phyloP scores from a whole-genome alignment of 2,797 vertebrate genomes.

The Philypnodon macrostomus region DNA sequence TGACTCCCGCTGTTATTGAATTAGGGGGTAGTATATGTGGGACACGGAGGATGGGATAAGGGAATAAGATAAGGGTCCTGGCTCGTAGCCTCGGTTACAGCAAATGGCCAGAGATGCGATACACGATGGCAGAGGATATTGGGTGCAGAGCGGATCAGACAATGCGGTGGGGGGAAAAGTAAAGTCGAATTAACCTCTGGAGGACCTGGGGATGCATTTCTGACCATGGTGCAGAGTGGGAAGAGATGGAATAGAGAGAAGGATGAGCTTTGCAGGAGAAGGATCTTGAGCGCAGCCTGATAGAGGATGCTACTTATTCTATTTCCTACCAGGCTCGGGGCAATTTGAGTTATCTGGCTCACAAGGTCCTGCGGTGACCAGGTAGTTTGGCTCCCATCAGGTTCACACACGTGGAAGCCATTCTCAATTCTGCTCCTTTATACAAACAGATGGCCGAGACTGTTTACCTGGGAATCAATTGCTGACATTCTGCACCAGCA shows the following conservation, averaged over 20 bases:
- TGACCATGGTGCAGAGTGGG: conserved; percentile 34
- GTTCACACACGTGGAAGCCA: conserved; percentile 14
- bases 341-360: conserved; percentile 52
- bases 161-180: conserved; percentile 57
- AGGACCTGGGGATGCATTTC: conserved; percentile 59
- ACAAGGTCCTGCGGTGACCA: conserved; percentile 31
- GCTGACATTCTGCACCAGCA: conserved; percentile 38
- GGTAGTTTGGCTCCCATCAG: conserved; percentile 34
- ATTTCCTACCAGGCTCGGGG: conserved; percentile 45
- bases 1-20: conserved; percentile 75
- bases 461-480: conserved; percentile 25
- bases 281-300: conserved; percentile 47
- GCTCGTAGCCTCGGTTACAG: conserved; percentile 44
- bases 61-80: conserved; percentile 60
- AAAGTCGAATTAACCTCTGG: conserved; percentile 76
- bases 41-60: conserved; percentile 35
- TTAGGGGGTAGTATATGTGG: conserved; percentile 58
- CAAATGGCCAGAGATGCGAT: conserved; percentile 33
- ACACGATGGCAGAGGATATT: conserved; percentile 58
- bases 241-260: conserved; percentile 33
- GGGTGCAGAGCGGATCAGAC: conserved; percentile 66
- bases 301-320: conserved; percentile 49
- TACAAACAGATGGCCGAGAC: too few relatives aligned
- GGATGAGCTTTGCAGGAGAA: conserved; percentile 22
- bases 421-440: conserved; percentile 25